Percentiles rank a stretch among this genome's conserved stretches.
Evolutionary conservation across 2,797 vertebrate genomes (phyloP).

Genomic region (Austrolebias charrua): DNA sequence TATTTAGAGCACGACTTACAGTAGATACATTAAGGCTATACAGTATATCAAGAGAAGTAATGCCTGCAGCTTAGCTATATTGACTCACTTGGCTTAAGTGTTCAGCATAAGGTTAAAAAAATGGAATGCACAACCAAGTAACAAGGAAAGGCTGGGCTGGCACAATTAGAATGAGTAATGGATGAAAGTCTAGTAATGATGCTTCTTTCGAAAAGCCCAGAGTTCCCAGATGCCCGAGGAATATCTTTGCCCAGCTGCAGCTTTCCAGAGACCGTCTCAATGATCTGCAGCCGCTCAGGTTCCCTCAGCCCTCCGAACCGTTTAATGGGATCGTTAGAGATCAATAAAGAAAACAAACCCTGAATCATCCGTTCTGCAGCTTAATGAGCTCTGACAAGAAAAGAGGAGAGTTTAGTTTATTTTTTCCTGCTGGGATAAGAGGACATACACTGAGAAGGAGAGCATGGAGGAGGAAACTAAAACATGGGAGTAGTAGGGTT

Average conservation of each 20-base stretch:
- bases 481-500: constrained; percentile 26
- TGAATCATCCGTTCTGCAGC: constrained; percentile 51
- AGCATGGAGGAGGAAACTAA: background rate
- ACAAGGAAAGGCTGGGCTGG: constrained; percentile 28
- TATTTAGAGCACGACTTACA: constrained; percentile 9
- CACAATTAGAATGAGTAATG: constrained; percentile 33
- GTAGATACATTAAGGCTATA: constrained; percentile 18
- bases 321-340: constrained; percentile 72
- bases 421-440: constrained; percentile 30
- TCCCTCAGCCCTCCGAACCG: constrained; percentile 40
- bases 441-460: constrained; percentile 3
- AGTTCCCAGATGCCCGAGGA: constrained; percentile 44
- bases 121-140: constrained; percentile 17
- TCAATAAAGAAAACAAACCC: constrained; percentile 71
- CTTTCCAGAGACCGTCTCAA: constrained; percentile 25
- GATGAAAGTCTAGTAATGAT: constrained; percentile 61
- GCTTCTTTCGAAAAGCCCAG: constrained; percentile 29
- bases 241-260: constrained; percentile 54
- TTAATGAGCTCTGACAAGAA: constrained; percentile 69
- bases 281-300: constrained; percentile 35
- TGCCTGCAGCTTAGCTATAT: constrained; percentile 28
- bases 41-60: constrained; percentile 21
- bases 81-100: constrained; percentile 35
- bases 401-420: constrained; percentile 25
- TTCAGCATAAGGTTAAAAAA: constrained; percentile 33